Percentiles rank a stretch among this genome's conserved stretches.
Evolutionary conservation across 2,888 invertebrate species (phyloP).

Genomic region (Hermaeophaga mercurialis): DNA sequence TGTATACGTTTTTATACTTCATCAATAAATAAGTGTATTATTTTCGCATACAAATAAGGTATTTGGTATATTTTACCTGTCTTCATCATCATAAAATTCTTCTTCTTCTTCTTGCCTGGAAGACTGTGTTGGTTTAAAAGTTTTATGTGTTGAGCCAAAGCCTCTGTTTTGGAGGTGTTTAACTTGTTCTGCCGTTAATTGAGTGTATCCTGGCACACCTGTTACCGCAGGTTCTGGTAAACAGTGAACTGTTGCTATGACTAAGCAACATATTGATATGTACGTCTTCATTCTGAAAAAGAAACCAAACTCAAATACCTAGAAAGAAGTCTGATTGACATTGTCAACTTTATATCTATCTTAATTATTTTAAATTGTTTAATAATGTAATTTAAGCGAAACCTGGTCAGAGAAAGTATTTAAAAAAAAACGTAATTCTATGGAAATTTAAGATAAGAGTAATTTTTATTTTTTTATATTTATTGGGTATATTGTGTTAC

Average conservation of each 20-base stretch:
- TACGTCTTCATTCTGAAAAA: constrained; percentile 39
- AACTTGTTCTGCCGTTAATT: constrained; percentile 34
- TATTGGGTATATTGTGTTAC: no score
- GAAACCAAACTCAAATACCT: neutral
- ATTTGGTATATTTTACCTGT: constrained; percentile 35
- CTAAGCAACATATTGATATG: constrained; percentile 27
- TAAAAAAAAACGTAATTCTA: no score
- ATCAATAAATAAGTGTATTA: no score
- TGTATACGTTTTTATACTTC: no score
- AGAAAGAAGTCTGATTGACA: no score
- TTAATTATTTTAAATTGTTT: no score
- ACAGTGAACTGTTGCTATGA: constrained; percentile 28
- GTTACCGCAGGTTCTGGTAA: constrained; percentile 37
- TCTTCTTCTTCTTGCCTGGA: constrained; percentile 40
- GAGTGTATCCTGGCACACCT: constrained; percentile 37
- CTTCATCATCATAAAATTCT: constrained; percentile 35
- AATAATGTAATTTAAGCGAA: no score
- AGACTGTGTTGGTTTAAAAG: constrained; percentile 38
- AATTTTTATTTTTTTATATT: no score
- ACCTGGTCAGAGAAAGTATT: no score
- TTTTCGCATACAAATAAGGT: no score
- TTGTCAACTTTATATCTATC: no score
- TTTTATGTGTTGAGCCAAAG: constrained; percentile 37
- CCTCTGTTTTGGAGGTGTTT: constrained; percentile 38
- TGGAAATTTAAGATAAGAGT: no score